These are phyloP conservation scores for Eretmocerus hayati DNA, from an alignment of 2,888 invertebrate genomes.

Conservation along the genomic window DNA sequence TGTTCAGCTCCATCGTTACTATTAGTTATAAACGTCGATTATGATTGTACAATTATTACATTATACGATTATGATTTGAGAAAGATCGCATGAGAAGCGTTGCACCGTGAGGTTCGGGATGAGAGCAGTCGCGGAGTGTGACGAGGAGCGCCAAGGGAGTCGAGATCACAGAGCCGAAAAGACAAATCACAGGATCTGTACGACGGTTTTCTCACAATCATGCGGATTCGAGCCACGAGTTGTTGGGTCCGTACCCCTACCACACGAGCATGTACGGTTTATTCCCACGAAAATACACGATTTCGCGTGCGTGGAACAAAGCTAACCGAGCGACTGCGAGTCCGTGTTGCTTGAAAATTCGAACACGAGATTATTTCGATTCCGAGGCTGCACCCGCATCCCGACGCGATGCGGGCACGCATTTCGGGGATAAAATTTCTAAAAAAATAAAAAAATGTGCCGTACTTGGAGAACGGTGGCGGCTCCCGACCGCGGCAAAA, in stretches of 20 bases:
- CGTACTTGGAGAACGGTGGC: too few relatives aligned
- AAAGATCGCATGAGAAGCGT: background rate
- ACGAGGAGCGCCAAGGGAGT: too few relatives aligned
- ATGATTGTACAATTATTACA: too few relatives aligned
- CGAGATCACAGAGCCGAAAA: background rate
- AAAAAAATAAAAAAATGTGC: background rate
- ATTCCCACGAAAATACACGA: conserved; percentile 39
- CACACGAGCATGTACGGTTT: conserved; percentile 32
- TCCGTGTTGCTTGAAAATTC: too few relatives aligned
- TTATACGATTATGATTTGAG: too few relatives aligned
- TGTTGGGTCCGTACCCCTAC: conserved; percentile 23
- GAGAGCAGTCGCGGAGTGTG: too few relatives aligned
- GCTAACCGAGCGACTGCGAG: conserved; percentile 20
- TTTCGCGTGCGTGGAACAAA: conserved; percentile 22
- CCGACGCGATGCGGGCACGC: too few relatives aligned
- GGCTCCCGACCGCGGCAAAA: too few relatives aligned
- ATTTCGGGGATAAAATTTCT: too few relatives aligned
- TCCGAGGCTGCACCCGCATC: too few relatives aligned
- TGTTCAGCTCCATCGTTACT: background rate
- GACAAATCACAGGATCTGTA: background rate
- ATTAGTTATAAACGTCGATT: conserved; percentile 1
- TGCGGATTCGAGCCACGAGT: conserved; percentile 25
- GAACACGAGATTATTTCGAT: too few relatives aligned
- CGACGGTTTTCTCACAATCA: conserved; percentile 19
- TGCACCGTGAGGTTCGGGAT: too few relatives aligned